Evolutionary conservation across 2,888 invertebrate species (phyloP), one percentile per base, ranked within the genome.

Genomic region (Ryuthela nishihirai): DNA sequence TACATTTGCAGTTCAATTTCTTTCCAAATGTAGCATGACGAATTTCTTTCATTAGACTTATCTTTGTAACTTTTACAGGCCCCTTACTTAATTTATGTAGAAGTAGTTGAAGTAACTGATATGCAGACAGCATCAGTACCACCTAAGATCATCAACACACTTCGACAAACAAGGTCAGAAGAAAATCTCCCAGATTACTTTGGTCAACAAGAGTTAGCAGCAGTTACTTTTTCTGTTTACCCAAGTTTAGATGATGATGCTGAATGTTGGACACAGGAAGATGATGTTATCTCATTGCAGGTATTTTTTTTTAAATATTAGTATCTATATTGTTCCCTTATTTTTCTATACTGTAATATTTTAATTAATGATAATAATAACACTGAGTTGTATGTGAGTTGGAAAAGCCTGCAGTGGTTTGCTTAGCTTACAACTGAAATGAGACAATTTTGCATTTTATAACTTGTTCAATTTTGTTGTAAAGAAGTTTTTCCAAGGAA

Each of bases 41-140:
- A n/a, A n/a, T n/a, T n/a, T n/a, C n/a, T n/a, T n/a, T n/a, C n/a
- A n/a, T n/a, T n/a, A n/a, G n/a, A n/a, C n/a, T n/a, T n/a, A n/a
- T n/a, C n/a, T n/a, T n/a, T n/a, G n/a, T n/a, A n/a, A 7, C 18
- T 50, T 21, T 39, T 32, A 18, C 68, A 87, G 85, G 95, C 98
- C 43, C 99, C 99, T 0, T 99, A 94, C 77, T 89, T 99, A 72
- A 87, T 99, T 73, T 99, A 98, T 77, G 89, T 98, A 54, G 99
- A 99, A 78, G 94, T 95, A 6, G 49, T 66, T 38, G 93, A 94
- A 76, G 86, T 90, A 45, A 84, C 86, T 54, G 87, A 89, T 73
- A 80, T 87, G 36, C 83, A 86, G 70, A 83, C 88, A 1, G 87
- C 89, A 48, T 86, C 91, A 1, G 82, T 97, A 17, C 92, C 94